Evolutionary conservation across 2,888 invertebrate species (phyloP).

Genomic region (Meiosimyza decipiens): DNA sequence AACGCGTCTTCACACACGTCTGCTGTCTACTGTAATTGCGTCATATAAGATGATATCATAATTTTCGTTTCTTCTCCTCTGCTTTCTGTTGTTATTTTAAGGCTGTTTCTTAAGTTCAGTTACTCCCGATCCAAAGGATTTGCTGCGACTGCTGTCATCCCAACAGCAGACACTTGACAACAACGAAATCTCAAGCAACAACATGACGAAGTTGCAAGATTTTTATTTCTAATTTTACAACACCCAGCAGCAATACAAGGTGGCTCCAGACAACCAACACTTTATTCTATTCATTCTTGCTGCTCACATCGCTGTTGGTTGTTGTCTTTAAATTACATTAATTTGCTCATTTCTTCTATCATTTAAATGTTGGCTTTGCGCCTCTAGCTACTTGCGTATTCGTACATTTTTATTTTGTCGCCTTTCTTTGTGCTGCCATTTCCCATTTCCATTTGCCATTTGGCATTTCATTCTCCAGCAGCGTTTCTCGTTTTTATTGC

Average conservation of each 20-base stretch:
- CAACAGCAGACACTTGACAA: neutral
- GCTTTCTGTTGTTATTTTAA: neutral
- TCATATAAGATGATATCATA: conserved; percentile 43
- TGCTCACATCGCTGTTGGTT: conserved; percentile 21
- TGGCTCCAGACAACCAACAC: conserved; percentile 9
- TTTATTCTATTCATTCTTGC: conserved; percentile 23
- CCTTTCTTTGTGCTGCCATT: neutral
- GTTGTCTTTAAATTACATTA: conserved; percentile 24
- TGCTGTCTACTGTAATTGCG: conserved; percentile 47
- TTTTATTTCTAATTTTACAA: neutral
- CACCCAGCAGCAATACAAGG: neutral
- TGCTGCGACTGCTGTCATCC: neutral
- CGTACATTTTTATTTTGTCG: neutral
- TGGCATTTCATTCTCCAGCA: neutral
- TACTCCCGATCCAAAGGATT: neutral
- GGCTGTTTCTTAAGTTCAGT: conserved; percentile 1
- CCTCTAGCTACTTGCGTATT: neutral
- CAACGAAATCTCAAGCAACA: neutral
- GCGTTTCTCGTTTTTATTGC: conserved; percentile 22
- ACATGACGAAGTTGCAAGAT: conserved; percentile 6
- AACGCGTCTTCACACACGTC: neutral
- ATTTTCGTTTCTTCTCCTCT: conserved; percentile 45
- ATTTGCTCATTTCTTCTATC: neutral
- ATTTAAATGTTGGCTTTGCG: neutral
- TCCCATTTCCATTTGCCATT: neutral